These are phyloP conservation scores for Aricia agestis DNA, from an alignment of 1,140 invertebrate genomes.

Conservation along the genomic window DNA sequence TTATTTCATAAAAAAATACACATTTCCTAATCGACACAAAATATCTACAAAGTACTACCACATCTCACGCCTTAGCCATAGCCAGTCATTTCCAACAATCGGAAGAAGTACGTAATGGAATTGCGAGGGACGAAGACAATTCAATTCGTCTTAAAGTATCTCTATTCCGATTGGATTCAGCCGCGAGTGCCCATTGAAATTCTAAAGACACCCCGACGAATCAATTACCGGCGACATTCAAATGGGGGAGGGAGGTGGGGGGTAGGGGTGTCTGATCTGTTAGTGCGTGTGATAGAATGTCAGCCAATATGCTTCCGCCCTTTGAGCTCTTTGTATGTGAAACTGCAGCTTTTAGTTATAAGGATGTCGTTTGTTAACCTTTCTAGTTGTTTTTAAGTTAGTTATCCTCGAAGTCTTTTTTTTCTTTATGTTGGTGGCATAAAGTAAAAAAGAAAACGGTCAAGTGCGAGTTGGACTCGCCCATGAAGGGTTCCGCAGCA, in stretches of 20 bases:
- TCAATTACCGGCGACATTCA: slow-evolving; percentile 25
- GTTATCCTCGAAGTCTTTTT: too few relatives aligned
- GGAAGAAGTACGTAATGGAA: background rate
- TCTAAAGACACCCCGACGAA: slow-evolving; percentile 26
- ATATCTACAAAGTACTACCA: too few relatives aligned
- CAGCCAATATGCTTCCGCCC: slow-evolving; percentile 16
- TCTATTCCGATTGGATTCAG: slow-evolving; percentile 10
- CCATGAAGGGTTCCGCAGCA: too few relatives aligned
- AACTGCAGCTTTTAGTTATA: background rate
- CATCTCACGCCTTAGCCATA: too few relatives aligned
- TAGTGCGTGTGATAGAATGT: slow-evolving; percentile 23
- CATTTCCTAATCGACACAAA: too few relatives aligned
- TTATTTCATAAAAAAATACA: too few relatives aligned
- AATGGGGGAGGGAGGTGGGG: background rate
- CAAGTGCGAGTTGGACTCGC: too few relatives aligned
- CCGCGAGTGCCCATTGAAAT: slow-evolving; percentile 22
- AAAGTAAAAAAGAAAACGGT: too few relatives aligned
- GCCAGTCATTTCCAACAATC: too few relatives aligned
- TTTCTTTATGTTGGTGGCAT: too few relatives aligned
- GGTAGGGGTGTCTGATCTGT: slow-evolving; percentile 20
- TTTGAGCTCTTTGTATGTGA: background rate
- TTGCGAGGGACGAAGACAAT: background rate
- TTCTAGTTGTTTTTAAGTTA: background rate
- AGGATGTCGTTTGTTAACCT: too few relatives aligned
- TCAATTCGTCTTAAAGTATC: slow-evolving; percentile 10